Conservation (phyloP, 2,113 vertebrate species). For the Anoura caudifer region DNA sequence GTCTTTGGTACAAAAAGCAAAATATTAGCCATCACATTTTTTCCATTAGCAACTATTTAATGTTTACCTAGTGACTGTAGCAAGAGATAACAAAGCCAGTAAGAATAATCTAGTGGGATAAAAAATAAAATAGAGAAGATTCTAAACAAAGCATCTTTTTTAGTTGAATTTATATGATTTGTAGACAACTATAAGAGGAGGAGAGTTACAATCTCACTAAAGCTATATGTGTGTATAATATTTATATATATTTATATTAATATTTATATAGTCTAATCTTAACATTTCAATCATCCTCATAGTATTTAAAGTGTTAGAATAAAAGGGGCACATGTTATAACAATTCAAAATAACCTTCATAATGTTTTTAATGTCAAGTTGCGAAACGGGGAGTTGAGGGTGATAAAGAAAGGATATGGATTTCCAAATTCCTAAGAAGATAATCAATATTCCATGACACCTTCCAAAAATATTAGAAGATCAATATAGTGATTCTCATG, state of each 20-base stretch:
- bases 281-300: background rate
- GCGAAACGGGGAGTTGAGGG: background rate
- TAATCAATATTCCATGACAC: background rate
- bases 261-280: background rate
- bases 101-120: background rate
- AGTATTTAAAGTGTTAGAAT: background rate
- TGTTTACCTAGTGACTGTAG: background rate
- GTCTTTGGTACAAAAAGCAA: background rate
- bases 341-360: background rate
- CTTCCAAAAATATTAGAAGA: background rate
- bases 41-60: background rate
- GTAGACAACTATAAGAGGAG: background rate
- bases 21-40: background rate
- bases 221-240: background rate
- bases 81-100: background rate
- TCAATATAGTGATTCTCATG: background rate
- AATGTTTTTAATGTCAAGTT: background rate
- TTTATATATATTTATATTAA: too few species aligned
- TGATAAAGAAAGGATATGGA: background rate
- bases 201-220: background rate
- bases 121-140: background rate
- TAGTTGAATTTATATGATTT: background rate
- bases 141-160: background rate
- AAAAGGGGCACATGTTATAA: background rate
- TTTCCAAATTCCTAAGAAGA: background rate